Conservation (phyloP, 2,888 invertebrate genomes). For the Phasia obesa region DNA sequence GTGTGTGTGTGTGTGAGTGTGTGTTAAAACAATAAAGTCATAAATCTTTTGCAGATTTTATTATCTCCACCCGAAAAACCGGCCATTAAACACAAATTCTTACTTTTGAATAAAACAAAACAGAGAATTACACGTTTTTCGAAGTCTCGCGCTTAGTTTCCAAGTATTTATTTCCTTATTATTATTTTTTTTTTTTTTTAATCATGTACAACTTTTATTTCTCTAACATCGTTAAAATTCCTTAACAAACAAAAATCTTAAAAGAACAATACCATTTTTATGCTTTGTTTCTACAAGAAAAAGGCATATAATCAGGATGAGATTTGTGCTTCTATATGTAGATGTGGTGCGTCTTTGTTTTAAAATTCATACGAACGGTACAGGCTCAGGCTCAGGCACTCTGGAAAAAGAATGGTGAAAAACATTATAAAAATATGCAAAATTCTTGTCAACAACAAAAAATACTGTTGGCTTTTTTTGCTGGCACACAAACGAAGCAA, state of each 20-base stretch:
- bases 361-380: neutral
- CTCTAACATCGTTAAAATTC: constrained; percentile 68
- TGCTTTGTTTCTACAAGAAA: constrained; percentile 19
- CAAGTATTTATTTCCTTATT: neutral
- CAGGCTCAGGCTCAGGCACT: constrained; percentile 9
- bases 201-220: constrained; percentile 28
- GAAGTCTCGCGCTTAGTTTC: constrained; percentile 20
- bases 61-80: neutral
- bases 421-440: constrained; percentile 70
- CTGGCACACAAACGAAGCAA: neutral
- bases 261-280: constrained; percentile 56
- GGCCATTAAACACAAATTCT: constrained; percentile 16
- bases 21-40: constrained; percentile 67
- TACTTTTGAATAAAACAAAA: constrained; percentile 6
- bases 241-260: constrained; percentile 12
- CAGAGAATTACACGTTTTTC: constrained; percentile 42
- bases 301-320: constrained; percentile 41
- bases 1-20: constrained; percentile 34
- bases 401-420: constrained; percentile 3
- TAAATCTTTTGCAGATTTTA: constrained; percentile 60
- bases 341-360: constrained; percentile 3
- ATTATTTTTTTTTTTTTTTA: constrained; percentile 12
- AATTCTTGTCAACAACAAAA: constrained; percentile 58
- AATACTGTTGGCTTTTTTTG: neutral
- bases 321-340: constrained; percentile 37